A percentile compares a stretch with the other conserved stretches of the same genome.
Evolutionary conservation across 2,113 vertebrate genomes (phyloP).

Genomic region (Semnornis frantzii): DNA sequence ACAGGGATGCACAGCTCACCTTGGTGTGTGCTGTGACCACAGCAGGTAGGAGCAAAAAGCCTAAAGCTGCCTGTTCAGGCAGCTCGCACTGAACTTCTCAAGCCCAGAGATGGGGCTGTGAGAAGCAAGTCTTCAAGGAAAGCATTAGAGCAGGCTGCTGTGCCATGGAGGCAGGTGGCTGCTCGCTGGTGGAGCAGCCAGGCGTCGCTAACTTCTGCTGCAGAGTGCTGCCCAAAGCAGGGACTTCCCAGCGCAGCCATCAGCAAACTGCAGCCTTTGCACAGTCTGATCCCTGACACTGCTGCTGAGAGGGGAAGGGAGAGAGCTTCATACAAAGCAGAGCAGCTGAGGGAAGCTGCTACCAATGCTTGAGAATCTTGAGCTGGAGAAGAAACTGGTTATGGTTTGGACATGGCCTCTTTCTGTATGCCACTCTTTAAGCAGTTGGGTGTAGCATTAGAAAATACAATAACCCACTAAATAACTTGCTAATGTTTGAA

Average conservation of each 20-base stretch:
- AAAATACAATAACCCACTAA: neutral
- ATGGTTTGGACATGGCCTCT: neutral
- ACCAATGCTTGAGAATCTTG: neutral
- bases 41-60: neutral
- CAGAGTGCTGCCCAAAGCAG: slow-evolving; percentile 9
- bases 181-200: neutral
- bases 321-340: neutral
- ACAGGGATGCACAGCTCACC: accelerated
- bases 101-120: neutral
- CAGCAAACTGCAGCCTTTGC: slow-evolving; percentile 28
- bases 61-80: neutral
- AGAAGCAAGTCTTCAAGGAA: neutral
- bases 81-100: neutral
- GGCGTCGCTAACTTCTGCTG: neutral
- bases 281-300: neutral
- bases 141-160: neutral
- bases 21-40: accelerated
- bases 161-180: neutral
- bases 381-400: neutral
- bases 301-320: neutral
- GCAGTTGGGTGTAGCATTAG: neutral
- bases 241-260: neutral
- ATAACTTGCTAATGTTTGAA: neutral
- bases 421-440: neutral
- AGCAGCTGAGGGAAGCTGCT: neutral